Evolutionary conservation across 2,797 vertebrate species (phyloP).

Genomic region (Heteromormyrus szaboi): DNA sequence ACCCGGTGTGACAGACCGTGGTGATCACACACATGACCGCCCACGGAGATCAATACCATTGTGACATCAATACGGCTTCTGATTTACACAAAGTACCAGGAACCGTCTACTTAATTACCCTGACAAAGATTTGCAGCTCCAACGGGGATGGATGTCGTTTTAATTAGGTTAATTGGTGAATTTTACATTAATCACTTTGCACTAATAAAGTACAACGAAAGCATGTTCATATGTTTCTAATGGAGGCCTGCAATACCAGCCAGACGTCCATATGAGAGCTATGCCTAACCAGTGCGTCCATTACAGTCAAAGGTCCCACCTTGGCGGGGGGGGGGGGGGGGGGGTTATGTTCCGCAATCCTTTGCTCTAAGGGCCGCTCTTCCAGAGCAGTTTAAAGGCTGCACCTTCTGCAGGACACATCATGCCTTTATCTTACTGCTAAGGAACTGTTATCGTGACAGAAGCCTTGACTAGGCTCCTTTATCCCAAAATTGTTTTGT

Average conservation of each 20-base stretch:
- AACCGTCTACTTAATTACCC: neutral
- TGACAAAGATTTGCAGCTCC: neutral
- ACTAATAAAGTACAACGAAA: neutral
- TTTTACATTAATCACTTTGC: neutral
- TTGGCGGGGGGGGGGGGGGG: too few species aligned
- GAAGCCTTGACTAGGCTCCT: neutral
- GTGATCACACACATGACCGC: neutral
- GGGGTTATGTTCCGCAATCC: too few species aligned
- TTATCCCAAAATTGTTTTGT: too few species aligned
- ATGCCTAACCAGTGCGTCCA: neutral
- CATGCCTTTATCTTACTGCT: neutral
- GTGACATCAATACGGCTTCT: neutral
- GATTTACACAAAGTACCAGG: neutral
- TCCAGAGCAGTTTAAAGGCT: neutral
- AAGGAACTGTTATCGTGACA: neutral
- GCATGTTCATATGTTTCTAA: neutral
- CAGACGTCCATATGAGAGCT: neutral
- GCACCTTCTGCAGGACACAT: neutral
- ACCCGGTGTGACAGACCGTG: neutral
- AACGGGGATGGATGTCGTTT: neutral
- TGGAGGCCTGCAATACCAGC: neutral
- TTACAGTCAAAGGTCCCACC: too few species aligned
- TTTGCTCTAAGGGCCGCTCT: neutral
- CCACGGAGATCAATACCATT: neutral
- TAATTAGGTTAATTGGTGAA: neutral